phyloP scores from a whole-genome alignment of 2,888 invertebrate genomes.

The Thymelicus acteon region DNA sequence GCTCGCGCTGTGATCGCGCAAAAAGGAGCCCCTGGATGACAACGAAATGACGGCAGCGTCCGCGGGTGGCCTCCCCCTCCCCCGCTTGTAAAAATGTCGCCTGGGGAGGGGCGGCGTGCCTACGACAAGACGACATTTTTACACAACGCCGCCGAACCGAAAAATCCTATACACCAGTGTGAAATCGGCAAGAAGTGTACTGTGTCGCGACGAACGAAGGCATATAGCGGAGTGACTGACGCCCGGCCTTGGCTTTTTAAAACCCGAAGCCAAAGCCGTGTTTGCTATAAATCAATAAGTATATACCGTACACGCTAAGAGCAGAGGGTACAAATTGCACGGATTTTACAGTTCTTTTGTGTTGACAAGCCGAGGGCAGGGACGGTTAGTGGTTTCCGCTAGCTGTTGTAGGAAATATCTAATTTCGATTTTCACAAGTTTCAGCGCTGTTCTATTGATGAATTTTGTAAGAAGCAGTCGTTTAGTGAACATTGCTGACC shows the following conservation, averaged over 20 bases:
- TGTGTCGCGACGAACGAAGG: slow-evolving; percentile 21
- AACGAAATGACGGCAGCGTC: slow-evolving; percentile 81
- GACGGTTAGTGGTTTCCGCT: slow-evolving; percentile 65
- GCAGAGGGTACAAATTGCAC: slow-evolving; percentile 75
- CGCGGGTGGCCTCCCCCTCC: slow-evolving; percentile 68
- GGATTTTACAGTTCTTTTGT: slow-evolving; percentile 67
- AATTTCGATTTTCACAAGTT: slow-evolving; percentile 58
- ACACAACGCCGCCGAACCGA: slow-evolving; percentile 58
- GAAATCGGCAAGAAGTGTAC: slow-evolving; percentile 24
- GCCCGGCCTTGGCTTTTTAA: slow-evolving; percentile 41
- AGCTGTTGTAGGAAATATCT: slow-evolving; percentile 72
- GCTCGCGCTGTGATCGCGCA: slow-evolving; percentile 76
- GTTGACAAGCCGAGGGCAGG: slow-evolving; percentile 62
- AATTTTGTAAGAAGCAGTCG: not conserved
- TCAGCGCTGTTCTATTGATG: not conserved
- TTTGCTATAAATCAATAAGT: slow-evolving; percentile 83
- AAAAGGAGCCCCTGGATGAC: slow-evolving; percentile 80
- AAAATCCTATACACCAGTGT: slow-evolving; percentile 63
- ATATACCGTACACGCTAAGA: slow-evolving; percentile 64
- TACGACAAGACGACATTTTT: slow-evolving; percentile 77
- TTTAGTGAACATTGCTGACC: not conserved
- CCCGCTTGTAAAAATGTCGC: slow-evolving; percentile 77
- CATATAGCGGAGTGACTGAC: slow-evolving; percentile 66
- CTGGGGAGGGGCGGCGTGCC: slow-evolving; percentile 78
- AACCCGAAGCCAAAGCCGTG: slow-evolving; percentile 43